Percentiles rank a stretch among this genome's conserved stretches.
Evolutionary conservation across 2,888 invertebrate species (phyloP).

Genomic region (Chouioia cunea): DNA sequence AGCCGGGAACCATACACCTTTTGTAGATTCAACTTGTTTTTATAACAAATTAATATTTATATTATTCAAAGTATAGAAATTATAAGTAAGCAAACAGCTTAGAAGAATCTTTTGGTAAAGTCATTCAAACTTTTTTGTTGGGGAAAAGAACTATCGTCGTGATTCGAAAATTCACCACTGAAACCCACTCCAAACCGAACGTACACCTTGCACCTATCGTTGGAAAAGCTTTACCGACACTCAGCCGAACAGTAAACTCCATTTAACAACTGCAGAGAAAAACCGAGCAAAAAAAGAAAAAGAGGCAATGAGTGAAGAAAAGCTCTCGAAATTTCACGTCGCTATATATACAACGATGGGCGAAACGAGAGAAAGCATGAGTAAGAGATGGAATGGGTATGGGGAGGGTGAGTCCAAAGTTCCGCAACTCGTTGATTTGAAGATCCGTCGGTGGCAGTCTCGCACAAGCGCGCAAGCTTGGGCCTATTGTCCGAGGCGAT

Average conservation of each 20-base stretch:
- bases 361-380: background rate
- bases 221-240: background rate
- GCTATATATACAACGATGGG: background rate
- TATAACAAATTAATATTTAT: too few species aligned
- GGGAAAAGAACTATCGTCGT: too few species aligned
- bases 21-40: too few species aligned
- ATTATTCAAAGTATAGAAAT: too few species aligned
- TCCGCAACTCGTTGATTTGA: conserved; percentile 43
- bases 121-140: too few species aligned
- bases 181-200: too few species aligned
- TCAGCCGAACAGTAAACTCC: conserved; percentile 26
- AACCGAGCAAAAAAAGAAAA: background rate
- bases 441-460: conserved; percentile 30
- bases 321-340: conserved; percentile 30
- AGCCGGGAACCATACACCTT: too few species aligned
- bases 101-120: too few species aligned
- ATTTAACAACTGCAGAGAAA: conserved; percentile 3
- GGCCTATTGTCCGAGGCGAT: conserved; percentile 47
- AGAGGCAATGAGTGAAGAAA: conserved; percentile 9
- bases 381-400: background rate
- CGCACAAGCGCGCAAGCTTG: background rate
- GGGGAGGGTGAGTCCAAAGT: conserved; percentile 20
- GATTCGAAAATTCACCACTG: too few species aligned
- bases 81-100: too few species aligned
- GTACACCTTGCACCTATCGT: too few species aligned